Base-by-base conservation (phyloP, 2,888 invertebrate species). In the Meiosimyza decipiens region DNA sequence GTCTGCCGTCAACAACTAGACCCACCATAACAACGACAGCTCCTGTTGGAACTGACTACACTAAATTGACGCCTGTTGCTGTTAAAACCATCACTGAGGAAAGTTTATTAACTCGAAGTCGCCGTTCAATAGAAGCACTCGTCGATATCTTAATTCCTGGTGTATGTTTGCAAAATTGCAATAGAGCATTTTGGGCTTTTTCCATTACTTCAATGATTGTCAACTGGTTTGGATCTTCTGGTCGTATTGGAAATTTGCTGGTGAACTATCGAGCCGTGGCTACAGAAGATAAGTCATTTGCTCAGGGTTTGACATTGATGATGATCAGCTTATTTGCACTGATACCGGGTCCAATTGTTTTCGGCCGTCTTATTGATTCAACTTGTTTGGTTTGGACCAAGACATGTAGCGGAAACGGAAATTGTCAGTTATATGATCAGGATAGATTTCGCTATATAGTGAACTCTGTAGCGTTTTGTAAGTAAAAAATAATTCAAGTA, bases 311-410 rank as follows among this genome's bases (percentile, higher is more conserved):
- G 40, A 88, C 90, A 0, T 85, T 91, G 1, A 90, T 91, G 86
- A 85, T 91, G 81, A 84, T 91, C 63, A 91, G 91, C 65, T 79
- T 92, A 33, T 89, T 91, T 78, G 91, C 91, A 1, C 87, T 92
- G 73, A 91, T 92, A 74, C 93, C 93, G 0, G 92, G 91, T 6
- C 93, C 93, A 0, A 91, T 93, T 71, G 85, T 93, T 60, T 87
- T 84, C 73, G 93, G 93, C 0, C 89, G 90, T 15, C 89, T 93
- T 64, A 91, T 88, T 80, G 92, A 93, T 82, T 89, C 89, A 13
- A 89, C 92, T 0, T 93, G 93, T 76, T 80, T 91, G 52, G 88
- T 92, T 28, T 93, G 92, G 93, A 91, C 91, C 50, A 87, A 90
- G 69, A 89, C 90, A 7, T 92, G 92, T 79, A 90, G 89, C 1